Percentiles rank a stretch among this genome's conserved stretches.
These are phyloP conservation scores for Callithrix jacchus DNA, from an alignment of 2,113 vertebrate species.

Conservation along the genomic window DNA sequence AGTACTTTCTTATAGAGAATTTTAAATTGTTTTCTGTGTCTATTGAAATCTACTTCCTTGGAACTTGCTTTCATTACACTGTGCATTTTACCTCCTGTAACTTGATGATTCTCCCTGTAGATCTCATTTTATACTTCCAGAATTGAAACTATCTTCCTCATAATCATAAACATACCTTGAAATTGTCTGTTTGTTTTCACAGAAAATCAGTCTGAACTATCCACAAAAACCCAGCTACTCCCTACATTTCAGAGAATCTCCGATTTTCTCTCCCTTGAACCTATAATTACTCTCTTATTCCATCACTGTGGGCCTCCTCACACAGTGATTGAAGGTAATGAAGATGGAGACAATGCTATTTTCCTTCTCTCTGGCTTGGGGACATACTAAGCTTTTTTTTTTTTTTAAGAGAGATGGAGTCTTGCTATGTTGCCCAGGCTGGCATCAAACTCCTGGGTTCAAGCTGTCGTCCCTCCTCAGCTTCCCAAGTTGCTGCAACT, in stretches of 20 bases:
- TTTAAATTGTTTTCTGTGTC: not conserved
- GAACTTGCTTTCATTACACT: not conserved
- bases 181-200: not conserved
- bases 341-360: not conserved
- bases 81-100: not conserved
- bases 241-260: not conserved
- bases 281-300: not conserved
- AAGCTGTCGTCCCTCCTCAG: not conserved
- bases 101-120: not conserved
- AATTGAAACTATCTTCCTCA: not conserved
- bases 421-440: not conserved
- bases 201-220: not conserved
- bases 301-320: not conserved
- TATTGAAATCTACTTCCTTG: not conserved
- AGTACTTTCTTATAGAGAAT: not conserved
- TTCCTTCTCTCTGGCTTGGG: not conserved
- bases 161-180: not conserved
- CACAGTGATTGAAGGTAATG: not conserved
- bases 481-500: not conserved
- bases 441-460: not conserved
- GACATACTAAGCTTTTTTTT: not conserved
- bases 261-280: not conserved
- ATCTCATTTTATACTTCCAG: not conserved
- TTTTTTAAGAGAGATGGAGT: not conserved
- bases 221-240: not conserved